phyloP scores from a whole-genome alignment of 2,888 invertebrate species.

The Thymelicus acteon region DNA sequence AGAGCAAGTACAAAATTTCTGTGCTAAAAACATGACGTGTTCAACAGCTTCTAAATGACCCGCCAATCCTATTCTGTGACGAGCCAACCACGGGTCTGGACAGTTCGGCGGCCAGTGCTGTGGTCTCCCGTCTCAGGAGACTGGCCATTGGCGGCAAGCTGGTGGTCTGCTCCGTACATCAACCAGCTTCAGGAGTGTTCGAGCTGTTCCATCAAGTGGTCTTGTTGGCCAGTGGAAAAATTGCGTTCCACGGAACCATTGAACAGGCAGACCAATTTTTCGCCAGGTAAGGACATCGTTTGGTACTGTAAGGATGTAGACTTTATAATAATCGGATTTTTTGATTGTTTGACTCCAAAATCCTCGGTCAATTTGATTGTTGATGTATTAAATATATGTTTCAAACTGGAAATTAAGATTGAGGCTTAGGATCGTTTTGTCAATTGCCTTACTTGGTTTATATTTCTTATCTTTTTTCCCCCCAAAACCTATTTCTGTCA shows the following conservation, averaged over 20 bases:
- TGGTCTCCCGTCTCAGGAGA: conserved; percentile 88
- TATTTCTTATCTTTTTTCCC: not conserved
- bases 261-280: conserved; percentile 88
- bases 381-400: too few species aligned
- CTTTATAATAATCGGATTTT: too few species aligned
- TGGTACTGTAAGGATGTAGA: not conserved
- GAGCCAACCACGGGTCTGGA: conserved; percentile 97
- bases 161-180: conserved; percentile 95
- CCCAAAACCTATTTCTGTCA: not conserved
- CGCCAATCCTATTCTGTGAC: conserved; percentile 95
- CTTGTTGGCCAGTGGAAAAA: conserved; percentile 90
- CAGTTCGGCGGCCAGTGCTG: conserved; percentile 93
- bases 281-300: conserved; percentile 82
- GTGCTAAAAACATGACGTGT: not conserved
- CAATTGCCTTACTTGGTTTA: not conserved
- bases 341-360: too few species aligned
- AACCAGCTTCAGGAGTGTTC: conserved; percentile 94
- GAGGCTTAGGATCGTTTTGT: too few species aligned
- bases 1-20: too few species aligned
- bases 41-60: conserved; percentile 92
- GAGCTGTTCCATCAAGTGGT: conserved; percentile 92
- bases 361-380: too few species aligned
- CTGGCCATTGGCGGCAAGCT: conserved; percentile 89
- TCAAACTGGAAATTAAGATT: too few species aligned
- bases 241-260: conserved; percentile 92